Evolutionary conservation across 1,140 invertebrate species (phyloP), one percentile per base, ranked within the genome.

Genomic region (Drosophila micromelanica): DNA sequence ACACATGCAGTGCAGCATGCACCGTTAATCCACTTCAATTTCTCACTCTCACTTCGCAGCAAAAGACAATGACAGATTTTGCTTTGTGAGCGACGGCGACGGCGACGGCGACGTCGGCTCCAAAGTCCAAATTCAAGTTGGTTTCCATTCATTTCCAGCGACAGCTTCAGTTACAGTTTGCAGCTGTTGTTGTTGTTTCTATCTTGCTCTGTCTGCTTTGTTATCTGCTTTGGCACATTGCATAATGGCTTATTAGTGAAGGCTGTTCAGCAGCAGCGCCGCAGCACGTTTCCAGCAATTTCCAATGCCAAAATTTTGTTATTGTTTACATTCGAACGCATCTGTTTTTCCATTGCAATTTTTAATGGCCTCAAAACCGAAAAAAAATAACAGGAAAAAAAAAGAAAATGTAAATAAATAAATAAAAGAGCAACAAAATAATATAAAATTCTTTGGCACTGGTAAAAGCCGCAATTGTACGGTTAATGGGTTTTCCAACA

Each of bases 211-310:
- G 32, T 67, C 17, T 42, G 51, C 42, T 75, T 59, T 55, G 56
- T 55, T 73, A 61, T 73, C 67, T 62, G 40, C 67, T 80, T 76
- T 87, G 80, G 84, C 84, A 79, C 76, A 82, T 89, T 87, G 84
- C 84, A 87, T 87, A 87, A 87, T 84, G 81, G 84, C 77, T 87
- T 86, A 87, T 89, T 89, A 77, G 76, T 73, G 76, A 82, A 89
- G 84, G 84, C 84, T 78, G 76, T 63, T 77, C 65, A 64, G 64
- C 54, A 62, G 62, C 62, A 65, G 40, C 67, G 56, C 65, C 62
- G 59, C 63, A 80, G 69, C 79, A 80, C 78, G 82, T 87, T 71
- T 73, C 56, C 51, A 67, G 30, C 52, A 67, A 78, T 72, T 73
- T 78, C 61, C 81, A 86, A 86, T 86, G 81, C 75, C 75, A 86